Evolutionary conservation across 2,888 invertebrate genomes (phyloP), one percentile per base, ranked within the genome.

Genomic region (Steinernema scapterisci): DNA sequence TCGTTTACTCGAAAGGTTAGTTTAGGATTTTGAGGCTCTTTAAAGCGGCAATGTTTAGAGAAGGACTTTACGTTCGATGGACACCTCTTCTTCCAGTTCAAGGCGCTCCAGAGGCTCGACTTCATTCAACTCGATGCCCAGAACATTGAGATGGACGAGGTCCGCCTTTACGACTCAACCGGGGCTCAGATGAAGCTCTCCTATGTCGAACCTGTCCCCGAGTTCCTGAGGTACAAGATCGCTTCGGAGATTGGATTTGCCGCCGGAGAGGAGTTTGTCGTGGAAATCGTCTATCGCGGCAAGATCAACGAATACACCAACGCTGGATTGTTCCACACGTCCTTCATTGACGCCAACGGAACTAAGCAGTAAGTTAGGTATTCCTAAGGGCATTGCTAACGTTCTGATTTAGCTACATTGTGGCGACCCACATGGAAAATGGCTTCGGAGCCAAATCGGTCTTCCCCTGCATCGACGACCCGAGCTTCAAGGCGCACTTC

Each of bases 381-480:
- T 27, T 5, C 46, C 27, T 27, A 71, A 70, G 45, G 71, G 19
- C 19, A 16, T 19, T 31, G 13, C 23, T 43, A 43, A 70, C 31
- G 1, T 44, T 13, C 11, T 44, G 3, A 7, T 73, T 77, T 73
- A 78, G 79, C 43, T 80, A 72, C 16, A 77, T 81, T 73, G 73
- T 81, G 38, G 81, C 80, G 23, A 81, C 81, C 5, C 79, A 80
- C 25, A 80, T 82, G 76, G 82, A 82, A 56, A 75, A 78, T 19
- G 75, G 70, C 1, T 76, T 76, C 27, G 77, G 76, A 0, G 80
- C 79, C 13, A 75, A 80, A 76, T 73, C 74, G 43, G 79, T 79
- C 11, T 79, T 80, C 31, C 82, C 82, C 13, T 71, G 77, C 21
- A 75, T 82, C 38, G 82, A 82, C 70, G 82, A 82, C 43, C 82